A percentile compares a stretch with the other conserved stretches of the same genome.
These are phyloP conservation scores for Dryococelus australis DNA, from an alignment of 2,888 invertebrate genomes.

Conservation along the genomic window DNA sequence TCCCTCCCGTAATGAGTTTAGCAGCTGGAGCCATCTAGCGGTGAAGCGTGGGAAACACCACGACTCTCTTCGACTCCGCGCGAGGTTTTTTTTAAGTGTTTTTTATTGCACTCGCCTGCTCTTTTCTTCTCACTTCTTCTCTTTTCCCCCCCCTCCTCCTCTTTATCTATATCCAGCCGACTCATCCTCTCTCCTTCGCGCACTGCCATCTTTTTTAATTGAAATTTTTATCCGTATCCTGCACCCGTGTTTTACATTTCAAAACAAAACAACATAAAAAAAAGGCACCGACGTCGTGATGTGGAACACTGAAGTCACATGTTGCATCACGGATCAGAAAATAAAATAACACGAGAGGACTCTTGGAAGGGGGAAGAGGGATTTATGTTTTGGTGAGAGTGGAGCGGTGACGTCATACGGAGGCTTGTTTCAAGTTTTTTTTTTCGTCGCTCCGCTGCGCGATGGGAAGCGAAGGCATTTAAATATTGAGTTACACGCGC, in stretches of 20 bases:
- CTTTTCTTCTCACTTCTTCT: not conserved
- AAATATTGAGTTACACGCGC: slow-evolving; percentile 29
- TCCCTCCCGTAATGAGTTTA: slow-evolving; percentile 24
- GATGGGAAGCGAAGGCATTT: slow-evolving; percentile 1
- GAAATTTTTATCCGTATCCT: slow-evolving; percentile 25
- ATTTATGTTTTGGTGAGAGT: slow-evolving; percentile 11
- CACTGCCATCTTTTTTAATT: slow-evolving; percentile 25
- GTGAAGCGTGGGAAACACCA: slow-evolving; percentile 26
- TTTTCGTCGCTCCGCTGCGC: not conserved
- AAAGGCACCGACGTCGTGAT: not conserved
- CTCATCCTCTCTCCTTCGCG: not conserved
- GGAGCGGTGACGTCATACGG: not conserved
- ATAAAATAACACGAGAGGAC: slow-evolving; percentile 16
- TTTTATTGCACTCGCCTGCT: slow-evolving; percentile 3
- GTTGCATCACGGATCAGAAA: not conserved
- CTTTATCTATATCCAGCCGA: not conserved
- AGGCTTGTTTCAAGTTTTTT: not conserved
- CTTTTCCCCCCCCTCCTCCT: not conserved
- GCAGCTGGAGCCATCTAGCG: slow-evolving; percentile 30
- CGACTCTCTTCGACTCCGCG: slow-evolving; percentile 17
- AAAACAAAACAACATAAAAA: not conserved
- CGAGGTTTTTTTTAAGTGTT: not conserved
- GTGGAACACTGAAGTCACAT: slow-evolving; percentile 10
- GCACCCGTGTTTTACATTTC: slow-evolving; percentile 17
- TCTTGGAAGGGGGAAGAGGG: not conserved